phyloP scores from a whole-genome alignment of 1,140 invertebrate species.

The Heliothis virescens region DNA sequence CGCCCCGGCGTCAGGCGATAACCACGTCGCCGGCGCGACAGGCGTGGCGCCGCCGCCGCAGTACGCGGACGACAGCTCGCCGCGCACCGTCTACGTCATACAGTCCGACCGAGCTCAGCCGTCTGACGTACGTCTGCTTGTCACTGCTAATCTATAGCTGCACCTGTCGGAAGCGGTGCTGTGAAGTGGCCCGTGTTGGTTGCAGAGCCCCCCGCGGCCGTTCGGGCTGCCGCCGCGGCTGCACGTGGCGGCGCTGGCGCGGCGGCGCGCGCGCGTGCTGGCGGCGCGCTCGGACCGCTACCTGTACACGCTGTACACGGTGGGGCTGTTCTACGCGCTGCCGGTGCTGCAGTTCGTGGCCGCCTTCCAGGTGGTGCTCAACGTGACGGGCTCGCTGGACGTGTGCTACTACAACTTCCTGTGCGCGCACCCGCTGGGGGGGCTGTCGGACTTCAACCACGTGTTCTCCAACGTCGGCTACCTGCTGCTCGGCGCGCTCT shows the following conservation, averaged over 20 bases:
- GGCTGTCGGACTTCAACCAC: constrained; percentile 94
- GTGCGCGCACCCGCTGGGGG: constrained; percentile 93
- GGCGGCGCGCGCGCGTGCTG: constrained; percentile 86
- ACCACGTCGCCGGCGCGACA: too few relatives aligned
- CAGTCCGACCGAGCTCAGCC: not conserved
- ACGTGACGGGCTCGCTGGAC: constrained; percentile 92
- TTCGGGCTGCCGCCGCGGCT: constrained; percentile 90
- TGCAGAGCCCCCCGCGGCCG: constrained; percentile 47
- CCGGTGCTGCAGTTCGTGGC: constrained; percentile 95
- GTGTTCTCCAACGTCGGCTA: constrained; percentile 96
- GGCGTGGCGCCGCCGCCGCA: not conserved
- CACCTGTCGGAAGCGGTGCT: not conserved
- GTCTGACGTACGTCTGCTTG: not conserved
- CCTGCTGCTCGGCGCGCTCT: constrained; percentile 92
- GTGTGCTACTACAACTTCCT: constrained; percentile 97
- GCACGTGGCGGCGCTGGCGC: constrained; percentile 91
- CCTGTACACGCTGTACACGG: constrained; percentile 92
- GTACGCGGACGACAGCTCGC: not conserved
- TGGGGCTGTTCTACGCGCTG: constrained; percentile 95
- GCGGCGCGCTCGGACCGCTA: constrained; percentile 91
- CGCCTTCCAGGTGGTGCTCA: constrained; percentile 91
- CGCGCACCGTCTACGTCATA: not conserved
- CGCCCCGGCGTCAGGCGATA: too few relatives aligned
- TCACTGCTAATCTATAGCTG: not conserved
- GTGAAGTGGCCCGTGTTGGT: not conserved